Conservation (phyloP, 2,113 vertebrate species). For the Elephantulus edwardii region DNA sequence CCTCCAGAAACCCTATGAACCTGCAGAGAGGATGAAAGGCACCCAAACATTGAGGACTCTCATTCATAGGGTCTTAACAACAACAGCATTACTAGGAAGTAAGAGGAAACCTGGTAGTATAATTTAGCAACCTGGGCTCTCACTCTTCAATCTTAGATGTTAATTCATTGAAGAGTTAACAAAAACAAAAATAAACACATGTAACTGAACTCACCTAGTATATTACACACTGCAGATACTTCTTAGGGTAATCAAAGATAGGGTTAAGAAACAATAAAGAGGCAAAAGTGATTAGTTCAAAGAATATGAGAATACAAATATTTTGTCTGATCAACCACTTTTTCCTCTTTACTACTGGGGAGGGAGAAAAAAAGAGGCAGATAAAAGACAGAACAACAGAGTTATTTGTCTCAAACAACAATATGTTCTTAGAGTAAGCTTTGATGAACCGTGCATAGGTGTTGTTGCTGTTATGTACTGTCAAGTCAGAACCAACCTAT, state of each 20-base stretch:
- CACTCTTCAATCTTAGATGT: background rate
- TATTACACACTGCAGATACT: too few relatives aligned
- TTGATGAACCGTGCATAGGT: background rate
- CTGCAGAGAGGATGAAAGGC: too few relatives aligned
- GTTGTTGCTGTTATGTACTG: too few relatives aligned
- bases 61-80: too few relatives aligned
- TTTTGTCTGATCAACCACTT: background rate
- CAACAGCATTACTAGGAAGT: too few relatives aligned
- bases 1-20: too few relatives aligned
- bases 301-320: too few relatives aligned
- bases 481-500: too few relatives aligned
- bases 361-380: background rate
- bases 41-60: too few relatives aligned
- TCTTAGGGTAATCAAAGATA: background rate
- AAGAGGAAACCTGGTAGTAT: background rate
- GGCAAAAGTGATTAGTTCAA: background rate
- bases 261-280: background rate
- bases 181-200: background rate
- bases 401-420: background rate
- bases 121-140: background rate
- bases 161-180: background rate
- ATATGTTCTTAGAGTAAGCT: background rate
- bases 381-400: background rate
- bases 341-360: background rate
- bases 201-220: accelerated